Evolutionary conservation across 2,797 vertebrate genomes (phyloP).

Genomic region (Pempheris klunzingeri): DNA sequence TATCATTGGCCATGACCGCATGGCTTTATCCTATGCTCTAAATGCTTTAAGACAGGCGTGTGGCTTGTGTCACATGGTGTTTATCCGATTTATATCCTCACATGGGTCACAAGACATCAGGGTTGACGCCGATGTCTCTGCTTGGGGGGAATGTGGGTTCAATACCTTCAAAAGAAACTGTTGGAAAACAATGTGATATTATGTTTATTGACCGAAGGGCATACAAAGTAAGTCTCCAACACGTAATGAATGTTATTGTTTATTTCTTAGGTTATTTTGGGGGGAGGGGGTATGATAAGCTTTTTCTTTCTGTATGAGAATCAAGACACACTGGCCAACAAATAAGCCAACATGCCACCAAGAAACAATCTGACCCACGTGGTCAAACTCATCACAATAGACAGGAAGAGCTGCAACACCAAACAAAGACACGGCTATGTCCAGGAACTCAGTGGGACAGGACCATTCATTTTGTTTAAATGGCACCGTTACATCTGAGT

Average conservation of each 20-base stretch:
- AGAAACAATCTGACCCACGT: conserved; percentile 10
- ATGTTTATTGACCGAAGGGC: background rate
- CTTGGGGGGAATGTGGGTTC: conserved; percentile 1
- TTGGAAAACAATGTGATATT: conserved; percentile 1
- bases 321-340: background rate
- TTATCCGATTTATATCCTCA: conserved; percentile 56
- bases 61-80: conserved; percentile 73
- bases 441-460: conserved; percentile 54
- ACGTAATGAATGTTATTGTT: background rate
- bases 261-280: background rate
- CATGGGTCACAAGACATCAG: conserved; percentile 58
- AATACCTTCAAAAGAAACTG: conserved; percentile 1
- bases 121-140: conserved; percentile 47
- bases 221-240: background rate
- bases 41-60: conserved; percentile 71
- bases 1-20: conserved; percentile 67
- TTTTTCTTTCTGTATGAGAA: conserved; percentile 18
- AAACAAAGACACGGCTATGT: conserved; percentile 46
- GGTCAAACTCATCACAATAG: conserved; percentile 33
- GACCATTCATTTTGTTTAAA: conserved; percentile 51
- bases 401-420: conserved; percentile 23
- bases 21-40: conserved; percentile 57
- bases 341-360: background rate
- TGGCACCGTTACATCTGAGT: conserved; percentile 47
- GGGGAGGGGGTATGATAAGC: background rate